Evolutionary conservation across 2,797 vertebrate genomes (phyloP).

Genomic region (Gymnoscopelus microlampas): DNA sequence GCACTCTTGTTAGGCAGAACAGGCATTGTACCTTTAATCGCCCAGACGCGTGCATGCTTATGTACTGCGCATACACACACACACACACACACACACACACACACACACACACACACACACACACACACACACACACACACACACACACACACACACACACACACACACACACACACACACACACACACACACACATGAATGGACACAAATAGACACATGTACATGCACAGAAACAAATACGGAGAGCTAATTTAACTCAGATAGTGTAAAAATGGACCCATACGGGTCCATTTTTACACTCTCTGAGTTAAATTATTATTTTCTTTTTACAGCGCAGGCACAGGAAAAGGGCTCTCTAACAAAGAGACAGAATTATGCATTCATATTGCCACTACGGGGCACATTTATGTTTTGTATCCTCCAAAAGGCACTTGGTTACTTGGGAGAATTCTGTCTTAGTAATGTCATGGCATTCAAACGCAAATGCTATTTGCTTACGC

Average conservation of each 20-base stretch:
- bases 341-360: slow-evolving; percentile 32
- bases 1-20: slow-evolving; percentile 28
- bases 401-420: slow-evolving; percentile 51
- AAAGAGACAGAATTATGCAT: slow-evolving; percentile 58
- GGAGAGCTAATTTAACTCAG: too few relatives aligned
- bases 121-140: slow-evolving; percentile 8
- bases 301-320: too few relatives aligned
- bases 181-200: slow-evolving; percentile 25
- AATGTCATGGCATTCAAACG: slow-evolving; percentile 75
- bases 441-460: slow-evolving; percentile 59
- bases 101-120: neutral
- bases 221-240: slow-evolving; percentile 4
- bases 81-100: too few relatives aligned
- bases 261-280: too few relatives aligned
- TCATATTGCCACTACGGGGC: slow-evolving; percentile 62
- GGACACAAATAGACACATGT: slow-evolving; percentile 22
- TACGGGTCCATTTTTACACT: neutral
- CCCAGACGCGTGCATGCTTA: slow-evolving; percentile 7
- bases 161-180: slow-evolving; percentile 18
- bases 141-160: slow-evolving; percentile 4
- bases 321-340: too few relatives aligned
- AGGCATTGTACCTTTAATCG: slow-evolving; percentile 2
- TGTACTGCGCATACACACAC: too few relatives aligned
- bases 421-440: slow-evolving; percentile 57
- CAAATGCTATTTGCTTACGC: slow-evolving; percentile 74